A percentile compares a stretch with the other conserved stretches of the same genome.
These are phyloP conservation scores for Philereme transversata DNA, from an alignment of 2,888 invertebrate species.

Conservation along the genomic window DNA sequence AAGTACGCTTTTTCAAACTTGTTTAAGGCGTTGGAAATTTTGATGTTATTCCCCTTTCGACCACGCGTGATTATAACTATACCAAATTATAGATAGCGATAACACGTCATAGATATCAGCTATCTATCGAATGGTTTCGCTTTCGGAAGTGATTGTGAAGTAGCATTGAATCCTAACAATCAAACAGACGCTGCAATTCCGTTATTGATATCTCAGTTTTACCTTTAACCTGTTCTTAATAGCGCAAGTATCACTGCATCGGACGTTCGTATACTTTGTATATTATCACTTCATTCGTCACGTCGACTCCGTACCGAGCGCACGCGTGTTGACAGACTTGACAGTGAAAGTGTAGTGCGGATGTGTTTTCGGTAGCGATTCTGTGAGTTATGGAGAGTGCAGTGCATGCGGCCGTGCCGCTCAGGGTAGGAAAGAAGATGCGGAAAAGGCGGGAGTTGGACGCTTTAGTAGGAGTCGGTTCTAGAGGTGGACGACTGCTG, in stretches of 20 bases:
- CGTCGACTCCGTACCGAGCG: constrained; percentile 48
- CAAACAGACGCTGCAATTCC: constrained; percentile 36
- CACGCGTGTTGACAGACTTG: constrained; percentile 46
- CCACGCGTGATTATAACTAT: neutral
- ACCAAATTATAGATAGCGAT: constrained; percentile 29
- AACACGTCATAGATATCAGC: constrained; percentile 23
- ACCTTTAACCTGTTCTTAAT: constrained; percentile 42
- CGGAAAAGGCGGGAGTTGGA: constrained; percentile 90
- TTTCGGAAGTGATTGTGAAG: constrained; percentile 7
- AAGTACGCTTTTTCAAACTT: neutral
- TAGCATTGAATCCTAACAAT: constrained; percentile 17
- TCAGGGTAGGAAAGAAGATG: constrained; percentile 89
- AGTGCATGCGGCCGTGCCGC: constrained; percentile 86
- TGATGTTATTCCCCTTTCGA: constrained; percentile 1
- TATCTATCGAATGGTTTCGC: constrained; percentile 11
- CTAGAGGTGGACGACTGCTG: constrained; percentile 82
- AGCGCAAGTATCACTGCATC: constrained; percentile 36
- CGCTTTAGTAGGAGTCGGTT: constrained; percentile 85
- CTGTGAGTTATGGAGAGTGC: constrained; percentile 73
- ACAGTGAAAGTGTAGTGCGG: constrained; percentile 59
- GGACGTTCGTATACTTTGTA: constrained; percentile 11
- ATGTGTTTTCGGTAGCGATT: constrained; percentile 72
- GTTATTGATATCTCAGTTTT: constrained; percentile 27
- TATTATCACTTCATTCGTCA: constrained; percentile 54
- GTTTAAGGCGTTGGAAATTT: constrained; percentile 1